Evolutionary conservation across 2,113 vertebrate genomes (phyloP), one percentile per base, ranked within the genome.

Genomic region (Hippocampus comes): DNA sequence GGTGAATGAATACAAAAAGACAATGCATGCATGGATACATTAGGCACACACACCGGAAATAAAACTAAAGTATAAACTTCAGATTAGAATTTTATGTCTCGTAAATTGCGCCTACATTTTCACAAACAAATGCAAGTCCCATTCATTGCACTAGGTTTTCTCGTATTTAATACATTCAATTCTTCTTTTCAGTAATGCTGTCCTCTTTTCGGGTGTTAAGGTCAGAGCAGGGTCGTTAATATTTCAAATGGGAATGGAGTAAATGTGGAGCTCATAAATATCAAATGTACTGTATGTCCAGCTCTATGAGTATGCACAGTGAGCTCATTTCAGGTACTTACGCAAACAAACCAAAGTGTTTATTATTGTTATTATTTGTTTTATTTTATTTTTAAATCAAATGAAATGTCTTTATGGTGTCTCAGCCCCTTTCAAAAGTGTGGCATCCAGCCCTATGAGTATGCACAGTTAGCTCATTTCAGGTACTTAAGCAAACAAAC

Each of bases 221-320:
- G 5, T 11, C 18, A 71, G 63, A 68, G 71, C 66, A 70, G 56
- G 43, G 65, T 70, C 63, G 86, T 88, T 72, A 82, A 85, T 87
- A 86, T 88, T 89, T 88, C 55, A 88, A 73, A 82, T 76, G 70
- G 84, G 81, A 78, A 79, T 81, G 75, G 78, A 78, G 78, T 84
- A 82, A 84, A 88, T 87, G 76, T 71, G 75, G 42, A 30, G 30
- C 78, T 88, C 86, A 89, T 89, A 81, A 88, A 88, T 88, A 83
- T 82, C 53, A 64, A 82, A 78, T 73, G 67, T 38, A 38, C 34
- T 38, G 34, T 83, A 80, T 30, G 34, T 51, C 63, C 4, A 2
- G 57, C 27, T 17, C 60, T 7, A 1, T 70, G 17, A 66, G 71
- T 77, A 20, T 77, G 42, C 63, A 25, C 43, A 57, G 42, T 68